Evolutionary conservation across 2,888 invertebrate genomes (phyloP).

Genomic region (Drosophila dives): DNA sequence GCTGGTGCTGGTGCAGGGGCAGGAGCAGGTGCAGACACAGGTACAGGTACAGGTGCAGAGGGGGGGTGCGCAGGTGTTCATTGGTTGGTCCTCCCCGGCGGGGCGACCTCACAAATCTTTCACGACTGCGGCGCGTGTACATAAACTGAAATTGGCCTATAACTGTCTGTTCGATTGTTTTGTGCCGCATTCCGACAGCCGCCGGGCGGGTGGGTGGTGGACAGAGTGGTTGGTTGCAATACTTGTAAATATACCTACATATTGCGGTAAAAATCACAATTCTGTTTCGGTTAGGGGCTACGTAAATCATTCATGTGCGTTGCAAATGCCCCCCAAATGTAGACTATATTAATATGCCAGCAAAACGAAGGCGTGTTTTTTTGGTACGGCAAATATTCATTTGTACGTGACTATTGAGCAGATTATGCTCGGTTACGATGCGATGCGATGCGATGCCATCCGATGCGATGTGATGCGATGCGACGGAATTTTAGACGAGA

Average conservation of each 20-base stretch:
- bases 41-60: conserved; percentile 3
- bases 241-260: conserved; percentile 59
- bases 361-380: conserved; percentile 72
- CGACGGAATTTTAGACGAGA: conserved; percentile 5
- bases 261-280: conserved; percentile 80
- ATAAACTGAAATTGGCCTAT: conserved; percentile 79
- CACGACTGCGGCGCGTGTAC: conserved; percentile 75
- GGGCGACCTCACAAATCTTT: conserved; percentile 71
- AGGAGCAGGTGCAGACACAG: background rate
- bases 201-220: background rate
- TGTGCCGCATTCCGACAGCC: conserved; percentile 53
- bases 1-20: conserved; percentile 2
- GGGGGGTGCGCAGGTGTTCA: conserved; percentile 46
- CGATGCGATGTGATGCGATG: conserved; percentile 9
- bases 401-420: conserved; percentile 80
- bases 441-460: conserved; percentile 23
- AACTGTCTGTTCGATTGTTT: conserved; percentile 79
- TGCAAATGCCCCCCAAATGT: conserved; percentile 55
- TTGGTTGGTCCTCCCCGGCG: conserved; percentile 23
- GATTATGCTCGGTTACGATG: conserved; percentile 62
- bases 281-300: conserved; percentile 50
- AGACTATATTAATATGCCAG: conserved; percentile 77
- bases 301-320: conserved; percentile 77
- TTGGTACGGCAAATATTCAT: conserved; percentile 77
- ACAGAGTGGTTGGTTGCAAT: conserved; percentile 5